Evolutionary conservation across 2,888 invertebrate genomes (phyloP), one percentile per base, ranked within the genome.

Genomic region (Sthenelais limicola): DNA sequence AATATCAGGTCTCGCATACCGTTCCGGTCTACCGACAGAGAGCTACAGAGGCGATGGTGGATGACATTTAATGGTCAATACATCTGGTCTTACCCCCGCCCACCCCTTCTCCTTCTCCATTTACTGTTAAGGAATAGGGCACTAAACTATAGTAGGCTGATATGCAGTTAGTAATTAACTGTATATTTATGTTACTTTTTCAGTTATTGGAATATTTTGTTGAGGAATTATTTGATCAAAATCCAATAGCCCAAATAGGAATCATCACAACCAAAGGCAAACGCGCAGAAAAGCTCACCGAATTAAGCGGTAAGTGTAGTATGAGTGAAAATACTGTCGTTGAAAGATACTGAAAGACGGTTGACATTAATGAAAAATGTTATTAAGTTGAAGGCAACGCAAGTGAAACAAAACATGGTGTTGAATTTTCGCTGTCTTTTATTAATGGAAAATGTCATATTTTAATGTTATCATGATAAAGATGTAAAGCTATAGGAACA

Each of bases 191-290:
- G 9, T 28, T 24, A 58, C 24, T 72, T 77, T 90, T 91, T 78
- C 86, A 96, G 95, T 89, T 97, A 18, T 86, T 99, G 75, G 95
- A 97, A 89, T 92, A 92, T 77, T 99, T 98, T 88, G 92, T 99
- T 73, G 95, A 97, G 81, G 97, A 98, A 87, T 99, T 95, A 86
- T 98, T 98, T 88, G 98, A 98, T 88, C 97, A 98, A 88, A 99
- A 99, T 89, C 99, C 99, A 12, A 94, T 99, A 70, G 97, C 98
- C 85, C 99, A 99, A 88, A 89, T 99, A 78, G 98, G 98, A 30
- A 90, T 99, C 47, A 93, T 99, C 77, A 90, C 92, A 12, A 93
- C 97, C 84, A 93, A 94, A 83, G 97, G 97, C 85, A 98, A 98
- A 88, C 90, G 96, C 80, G 96, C 97, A 0, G 98, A 98, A 84